A percentile compares a stretch with the other conserved stretches of the same genome.
phyloP scores from a whole-genome alignment of 2,113 vertebrate genomes.

The Nyctibius bracteatus region DNA sequence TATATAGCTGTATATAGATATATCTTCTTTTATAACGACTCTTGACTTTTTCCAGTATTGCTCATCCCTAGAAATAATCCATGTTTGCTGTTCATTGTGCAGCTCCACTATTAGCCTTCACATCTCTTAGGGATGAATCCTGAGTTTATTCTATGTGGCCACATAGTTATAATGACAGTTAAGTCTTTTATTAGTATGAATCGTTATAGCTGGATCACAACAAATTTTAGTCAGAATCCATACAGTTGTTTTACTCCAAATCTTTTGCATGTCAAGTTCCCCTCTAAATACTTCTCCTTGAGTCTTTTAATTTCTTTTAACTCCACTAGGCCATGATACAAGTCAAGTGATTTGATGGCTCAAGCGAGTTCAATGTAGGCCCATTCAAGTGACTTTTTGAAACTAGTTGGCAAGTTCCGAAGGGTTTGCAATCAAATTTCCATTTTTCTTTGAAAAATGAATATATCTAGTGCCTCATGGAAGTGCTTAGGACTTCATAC shows the following conservation, averaged over 20 bases:
- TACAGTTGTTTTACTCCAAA: not conserved
- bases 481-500: not conserved
- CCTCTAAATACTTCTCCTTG: not conserved
- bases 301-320: not conserved
- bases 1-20: no score
- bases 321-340: not conserved
- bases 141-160: not conserved
- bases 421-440: not conserved
- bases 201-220: not conserved
- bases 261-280: not conserved
- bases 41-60: not conserved
- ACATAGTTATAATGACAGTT: not conserved
- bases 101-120: not conserved
- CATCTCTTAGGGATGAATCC: not conserved
- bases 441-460: not conserved
- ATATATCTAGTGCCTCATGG: not conserved
- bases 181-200: not conserved
- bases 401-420: not conserved
- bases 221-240: not conserved
- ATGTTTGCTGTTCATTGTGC: not conserved
- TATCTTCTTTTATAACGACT: not conserved
- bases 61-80: not conserved
- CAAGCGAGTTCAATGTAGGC: not conserved
- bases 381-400: not conserved
- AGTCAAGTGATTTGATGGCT: not conserved